Conservation (phyloP, 2,113 vertebrate genomes). For the Gila orcuttii region DNA sequence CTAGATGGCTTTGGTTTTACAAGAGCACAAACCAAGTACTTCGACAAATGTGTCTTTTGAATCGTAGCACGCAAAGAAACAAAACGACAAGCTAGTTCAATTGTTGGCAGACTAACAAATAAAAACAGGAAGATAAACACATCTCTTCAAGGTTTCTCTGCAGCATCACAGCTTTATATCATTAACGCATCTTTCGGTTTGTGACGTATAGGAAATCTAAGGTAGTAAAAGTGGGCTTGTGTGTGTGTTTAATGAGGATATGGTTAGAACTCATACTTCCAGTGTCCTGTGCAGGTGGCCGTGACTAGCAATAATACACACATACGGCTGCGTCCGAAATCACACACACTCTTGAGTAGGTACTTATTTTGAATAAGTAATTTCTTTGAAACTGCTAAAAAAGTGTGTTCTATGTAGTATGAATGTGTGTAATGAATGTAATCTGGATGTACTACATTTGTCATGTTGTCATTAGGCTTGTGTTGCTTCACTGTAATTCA, state of each 20-base stretch:
- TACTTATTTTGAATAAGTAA: too few species aligned
- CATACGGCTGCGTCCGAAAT: background rate
- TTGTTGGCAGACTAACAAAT: conserved; percentile 4
- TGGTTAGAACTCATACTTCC: conserved; percentile 32
- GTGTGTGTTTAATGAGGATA: conserved; percentile 38
- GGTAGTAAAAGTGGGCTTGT: conserved; percentile 30
- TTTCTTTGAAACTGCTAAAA: too few species aligned
- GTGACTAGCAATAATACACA: background rate
- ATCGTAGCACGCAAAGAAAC: conserved; percentile 2
- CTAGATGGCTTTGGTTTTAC: conserved; percentile 8
- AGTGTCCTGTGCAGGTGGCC: conserved; percentile 43
- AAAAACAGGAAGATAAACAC: conserved; percentile 32
- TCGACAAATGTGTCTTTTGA: conserved; percentile 9
- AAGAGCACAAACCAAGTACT: background rate
- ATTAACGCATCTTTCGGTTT: conserved; percentile 36
- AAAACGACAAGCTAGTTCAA: conserved; percentile 8
- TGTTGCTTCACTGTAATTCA: too few species aligned
- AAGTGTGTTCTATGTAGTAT: too few species aligned
- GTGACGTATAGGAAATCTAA: conserved; percentile 35
- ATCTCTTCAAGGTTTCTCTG: conserved; percentile 8
- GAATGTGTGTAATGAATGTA: too few species aligned
- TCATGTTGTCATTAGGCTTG: too few species aligned
- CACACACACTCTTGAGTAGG: too few species aligned
- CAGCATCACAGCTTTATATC: conserved; percentile 30
- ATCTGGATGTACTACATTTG: too few species aligned